These are phyloP conservation scores for Cercopithecus mona DNA, from an alignment of 2,113 vertebrate species.

Conservation along the genomic window DNA sequence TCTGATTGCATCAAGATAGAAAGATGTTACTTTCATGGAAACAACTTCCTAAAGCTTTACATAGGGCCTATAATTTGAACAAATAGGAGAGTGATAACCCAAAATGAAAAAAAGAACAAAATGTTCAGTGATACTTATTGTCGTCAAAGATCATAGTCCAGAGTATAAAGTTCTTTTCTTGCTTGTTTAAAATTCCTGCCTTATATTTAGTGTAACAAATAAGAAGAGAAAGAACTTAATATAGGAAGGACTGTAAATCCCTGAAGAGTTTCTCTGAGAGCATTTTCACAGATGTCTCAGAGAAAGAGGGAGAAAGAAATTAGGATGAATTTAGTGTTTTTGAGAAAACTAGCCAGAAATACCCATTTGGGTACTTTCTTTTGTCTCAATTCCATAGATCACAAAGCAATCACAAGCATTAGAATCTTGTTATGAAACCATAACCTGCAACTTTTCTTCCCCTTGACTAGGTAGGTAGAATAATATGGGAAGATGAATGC, in stretches of 20 bases:
- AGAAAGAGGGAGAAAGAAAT: neutral
- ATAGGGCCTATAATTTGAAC: neutral
- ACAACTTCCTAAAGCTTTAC: neutral
- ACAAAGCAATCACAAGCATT: neutral
- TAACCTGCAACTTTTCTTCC: neutral
- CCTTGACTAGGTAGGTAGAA: neutral
- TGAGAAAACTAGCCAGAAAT: neutral
- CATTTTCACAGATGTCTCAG: neutral
- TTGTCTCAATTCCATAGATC: neutral
- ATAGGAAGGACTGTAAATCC: neutral
- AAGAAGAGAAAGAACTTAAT: neutral
- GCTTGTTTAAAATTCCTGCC: neutral
- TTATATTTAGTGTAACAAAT: neutral
- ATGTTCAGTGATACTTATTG: neutral
- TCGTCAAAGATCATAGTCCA: neutral
- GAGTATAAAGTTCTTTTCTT: neutral
- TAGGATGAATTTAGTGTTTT: neutral
- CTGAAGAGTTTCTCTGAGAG: neutral
- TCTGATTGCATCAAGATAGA: neutral
- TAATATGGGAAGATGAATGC: accelerated
- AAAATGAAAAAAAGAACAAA: neutral
- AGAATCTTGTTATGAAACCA: neutral
- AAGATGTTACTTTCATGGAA: neutral
- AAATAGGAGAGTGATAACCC: neutral
- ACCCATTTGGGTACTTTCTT: neutral